Base-by-base conservation (phyloP, 2,888 invertebrate species). In the Parelbella ahira region DNA sequence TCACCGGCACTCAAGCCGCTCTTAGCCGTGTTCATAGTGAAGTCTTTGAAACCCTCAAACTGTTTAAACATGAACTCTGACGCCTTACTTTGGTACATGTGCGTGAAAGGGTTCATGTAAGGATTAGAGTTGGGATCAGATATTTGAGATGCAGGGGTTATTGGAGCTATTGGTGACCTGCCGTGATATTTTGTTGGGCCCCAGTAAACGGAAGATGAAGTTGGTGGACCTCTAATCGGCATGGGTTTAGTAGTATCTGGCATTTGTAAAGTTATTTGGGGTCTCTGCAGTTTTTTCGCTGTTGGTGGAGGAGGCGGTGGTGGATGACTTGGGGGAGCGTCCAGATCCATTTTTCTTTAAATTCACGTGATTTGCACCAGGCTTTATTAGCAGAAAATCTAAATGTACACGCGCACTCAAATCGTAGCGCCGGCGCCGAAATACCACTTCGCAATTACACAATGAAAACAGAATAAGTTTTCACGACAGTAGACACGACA, bases 1-100 rank as follows among this genome's bases (percentile, higher is more conserved):
- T 96, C 96, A 45, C 96, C 96, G 20, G 92, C 91, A 74, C 94
- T 94, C 50, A 96, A 78, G 11, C 96, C 95, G 41, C 93, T 92
- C 62, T 94, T 95, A 3, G 91, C 91, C 0, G 90, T 90, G 51
- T 88, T 90, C 82, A 89, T 86, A 0, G 94, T 94, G 65, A 94
- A 91, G 69, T 94, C 93, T 58, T 92, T 92, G 56, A 94, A 91
- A 0, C 93, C 94, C 55, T 91, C 92, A 54, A 95, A 93, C 61
- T 94, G 94, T 53, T 93, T 92, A 62, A 93, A 93, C 89, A 94
- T 91, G 57, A 94, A 95, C 51, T 93, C 93, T 0, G 93, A 93
- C 0, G 93, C 92, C 50, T 92, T 93, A 49, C 89, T 90, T 0
- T 90, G 87, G 52, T 92, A 91, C 72, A 90, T 82, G 27, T 83